Percentiles rank a stretch among this genome's conserved stretches.
These are phyloP conservation scores for Drosophila sp. DNA, from an alignment of 1,140 invertebrate species.

Conservation along the genomic window DNA sequence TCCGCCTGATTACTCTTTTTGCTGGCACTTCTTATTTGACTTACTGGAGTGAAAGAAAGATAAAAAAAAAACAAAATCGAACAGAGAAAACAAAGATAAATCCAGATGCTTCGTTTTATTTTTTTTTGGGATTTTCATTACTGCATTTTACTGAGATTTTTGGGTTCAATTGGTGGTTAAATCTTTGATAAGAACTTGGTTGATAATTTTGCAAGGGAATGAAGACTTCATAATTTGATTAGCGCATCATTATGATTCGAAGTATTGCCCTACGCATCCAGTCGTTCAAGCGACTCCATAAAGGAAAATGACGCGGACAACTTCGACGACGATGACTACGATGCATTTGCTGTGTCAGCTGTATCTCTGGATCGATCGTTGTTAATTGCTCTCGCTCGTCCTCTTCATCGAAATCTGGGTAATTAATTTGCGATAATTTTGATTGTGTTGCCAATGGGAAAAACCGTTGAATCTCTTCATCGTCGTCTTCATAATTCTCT, in stretches of 20 bases:
- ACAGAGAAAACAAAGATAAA: not conserved
- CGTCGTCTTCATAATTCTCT: not conserved
- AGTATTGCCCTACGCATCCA: not conserved
- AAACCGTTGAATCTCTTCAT: not conserved
- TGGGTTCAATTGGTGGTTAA: not conserved
- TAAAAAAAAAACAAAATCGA: not conserved
- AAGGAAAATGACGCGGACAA: not conserved
- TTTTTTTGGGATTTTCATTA: not conserved
- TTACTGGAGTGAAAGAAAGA: not conserved
- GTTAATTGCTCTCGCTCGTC: not conserved
- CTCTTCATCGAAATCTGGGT: not conserved
- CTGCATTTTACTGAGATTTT: not conserved
- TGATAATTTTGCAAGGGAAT: not conserved
- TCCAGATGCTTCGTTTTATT: not conserved
- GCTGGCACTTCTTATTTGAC: not conserved
- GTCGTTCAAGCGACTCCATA: not conserved
- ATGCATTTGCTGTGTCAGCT: not conserved
- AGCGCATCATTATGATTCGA: not conserved
- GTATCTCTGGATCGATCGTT: not conserved
- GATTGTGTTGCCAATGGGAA: not conserved
- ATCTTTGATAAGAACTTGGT: not conserved
- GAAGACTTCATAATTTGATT: not conserved
- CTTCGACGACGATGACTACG: not conserved
- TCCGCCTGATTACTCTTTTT: slow-evolving; percentile 4
- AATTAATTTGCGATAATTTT: not conserved